These are phyloP conservation scores for Oxyruncus cristatus DNA, from an alignment of 2,113 vertebrate species.

Conservation along the genomic window DNA sequence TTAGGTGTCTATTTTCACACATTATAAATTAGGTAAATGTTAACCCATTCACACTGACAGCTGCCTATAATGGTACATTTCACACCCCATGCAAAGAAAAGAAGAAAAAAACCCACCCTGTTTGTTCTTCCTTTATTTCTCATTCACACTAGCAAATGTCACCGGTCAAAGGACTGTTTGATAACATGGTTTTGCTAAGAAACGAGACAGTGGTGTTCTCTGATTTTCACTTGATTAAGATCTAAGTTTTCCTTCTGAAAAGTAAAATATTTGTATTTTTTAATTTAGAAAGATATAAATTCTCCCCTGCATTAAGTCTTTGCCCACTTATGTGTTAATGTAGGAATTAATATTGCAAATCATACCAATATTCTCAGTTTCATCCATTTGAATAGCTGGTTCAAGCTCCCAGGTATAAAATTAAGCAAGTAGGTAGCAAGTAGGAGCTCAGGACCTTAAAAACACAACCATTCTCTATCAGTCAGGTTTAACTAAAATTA, in stretches of 20 bases:
- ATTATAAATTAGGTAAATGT: constrained; percentile 13
- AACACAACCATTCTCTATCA: not conserved
- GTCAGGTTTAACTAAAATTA: not conserved
- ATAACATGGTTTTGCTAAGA: not conserved
- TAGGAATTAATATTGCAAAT: not conserved
- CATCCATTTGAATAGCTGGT: not conserved
- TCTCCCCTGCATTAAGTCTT: not conserved
- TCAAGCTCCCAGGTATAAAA: not conserved
- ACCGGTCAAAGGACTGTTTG: not conserved
- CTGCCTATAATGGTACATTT: not conserved
- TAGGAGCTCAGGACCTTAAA: not conserved
- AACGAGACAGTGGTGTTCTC: not conserved
- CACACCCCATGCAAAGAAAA: not conserved
- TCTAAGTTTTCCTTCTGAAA: not conserved
- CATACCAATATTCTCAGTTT: not conserved
- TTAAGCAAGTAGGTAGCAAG: not conserved
- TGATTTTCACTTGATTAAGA: not conserved
- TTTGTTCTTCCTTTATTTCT: not conserved
- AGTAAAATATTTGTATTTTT: not conserved
- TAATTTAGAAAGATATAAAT: not conserved
- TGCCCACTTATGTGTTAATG: not conserved
- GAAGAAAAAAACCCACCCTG: not conserved
- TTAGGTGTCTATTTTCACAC: not conserved
- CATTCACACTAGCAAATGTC: not conserved
- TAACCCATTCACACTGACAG: not conserved